Evolutionary conservation across 1,140 invertebrate species (phyloP).

Genomic region (Phocides pigmalion): DNA sequence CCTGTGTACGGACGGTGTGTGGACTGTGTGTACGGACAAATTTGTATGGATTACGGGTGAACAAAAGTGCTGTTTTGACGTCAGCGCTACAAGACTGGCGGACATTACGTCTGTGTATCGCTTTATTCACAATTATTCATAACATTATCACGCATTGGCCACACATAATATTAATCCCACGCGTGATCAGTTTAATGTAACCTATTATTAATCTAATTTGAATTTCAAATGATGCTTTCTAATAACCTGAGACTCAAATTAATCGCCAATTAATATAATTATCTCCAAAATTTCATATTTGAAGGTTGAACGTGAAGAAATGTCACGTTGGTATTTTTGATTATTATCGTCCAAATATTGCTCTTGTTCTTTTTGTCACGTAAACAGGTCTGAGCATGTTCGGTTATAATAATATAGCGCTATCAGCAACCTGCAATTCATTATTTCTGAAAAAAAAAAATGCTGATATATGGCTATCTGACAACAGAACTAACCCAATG

Average conservation of each 20-base stretch:
- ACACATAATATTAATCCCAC: slow-evolving; percentile 10
- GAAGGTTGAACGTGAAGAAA: slow-evolving; percentile 4
- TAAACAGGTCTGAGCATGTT: slow-evolving; percentile 10
- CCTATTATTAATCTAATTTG: slow-evolving; percentile 26
- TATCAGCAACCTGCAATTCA: no score
- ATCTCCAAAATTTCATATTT: slow-evolving; percentile 35
- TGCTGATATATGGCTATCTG: no score
- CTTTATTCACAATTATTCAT: not conserved
- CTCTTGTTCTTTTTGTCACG: slow-evolving; percentile 8
- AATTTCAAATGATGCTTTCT: slow-evolving; percentile 25
- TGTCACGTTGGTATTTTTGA: slow-evolving; percentile 12
- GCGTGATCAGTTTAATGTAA: slow-evolving; percentile 16
- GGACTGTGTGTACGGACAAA: no score
- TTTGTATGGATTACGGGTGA: no score
- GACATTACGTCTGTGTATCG: no score
- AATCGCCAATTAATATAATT: slow-evolving; percentile 39
- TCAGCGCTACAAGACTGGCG: no score
- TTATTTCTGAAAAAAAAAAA: no score
- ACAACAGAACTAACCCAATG: no score
- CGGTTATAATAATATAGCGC: no score
- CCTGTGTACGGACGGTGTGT: no score
- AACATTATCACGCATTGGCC: slow-evolving; percentile 1
- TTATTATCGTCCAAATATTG: not conserved
- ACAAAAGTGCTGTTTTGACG: no score
- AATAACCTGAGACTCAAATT: slow-evolving; percentile 1